phyloP scores from a whole-genome alignment of 2,797 vertebrate genomes.

The Prunella strophiata region DNA sequence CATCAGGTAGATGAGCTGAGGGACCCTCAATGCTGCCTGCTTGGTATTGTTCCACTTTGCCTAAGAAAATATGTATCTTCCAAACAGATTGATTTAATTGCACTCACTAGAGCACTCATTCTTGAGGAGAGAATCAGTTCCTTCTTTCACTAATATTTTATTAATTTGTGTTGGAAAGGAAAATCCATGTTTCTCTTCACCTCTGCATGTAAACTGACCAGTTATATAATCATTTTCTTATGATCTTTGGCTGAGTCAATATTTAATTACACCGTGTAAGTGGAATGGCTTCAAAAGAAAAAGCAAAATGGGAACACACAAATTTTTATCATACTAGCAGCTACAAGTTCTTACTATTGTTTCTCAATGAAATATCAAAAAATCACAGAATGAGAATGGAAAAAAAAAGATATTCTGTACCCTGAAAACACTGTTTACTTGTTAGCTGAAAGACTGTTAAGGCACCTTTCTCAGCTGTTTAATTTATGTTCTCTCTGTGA shows the following conservation, averaged over 20 bases:
- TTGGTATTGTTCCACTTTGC: not conserved
- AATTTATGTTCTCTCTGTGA: not conserved
- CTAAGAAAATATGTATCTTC: not conserved
- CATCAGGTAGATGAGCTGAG: not conserved
- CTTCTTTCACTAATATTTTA: not conserved
- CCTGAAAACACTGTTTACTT: not conserved
- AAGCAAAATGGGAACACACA: not conserved
- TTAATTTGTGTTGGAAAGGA: not conserved
- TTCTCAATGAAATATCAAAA: not conserved
- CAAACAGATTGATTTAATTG: not conserved
- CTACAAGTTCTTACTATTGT: not conserved
- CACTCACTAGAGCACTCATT: not conserved
- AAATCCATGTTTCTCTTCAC: not conserved
- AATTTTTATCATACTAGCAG: not conserved
- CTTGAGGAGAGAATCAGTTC: not conserved
- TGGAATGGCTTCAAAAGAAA: not conserved
- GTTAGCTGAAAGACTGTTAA: not conserved
- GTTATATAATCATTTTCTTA: not conserved
- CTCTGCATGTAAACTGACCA: not conserved
- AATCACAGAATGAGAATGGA: not conserved
- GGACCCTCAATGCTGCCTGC: not conserved
- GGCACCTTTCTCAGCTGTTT: not conserved
- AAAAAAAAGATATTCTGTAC: not conserved
- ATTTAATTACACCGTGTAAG: not conserved
- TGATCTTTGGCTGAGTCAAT: not conserved